Evolutionary conservation across 2,888 invertebrate species (phyloP).

Genomic region (Bugula neritina): DNA sequence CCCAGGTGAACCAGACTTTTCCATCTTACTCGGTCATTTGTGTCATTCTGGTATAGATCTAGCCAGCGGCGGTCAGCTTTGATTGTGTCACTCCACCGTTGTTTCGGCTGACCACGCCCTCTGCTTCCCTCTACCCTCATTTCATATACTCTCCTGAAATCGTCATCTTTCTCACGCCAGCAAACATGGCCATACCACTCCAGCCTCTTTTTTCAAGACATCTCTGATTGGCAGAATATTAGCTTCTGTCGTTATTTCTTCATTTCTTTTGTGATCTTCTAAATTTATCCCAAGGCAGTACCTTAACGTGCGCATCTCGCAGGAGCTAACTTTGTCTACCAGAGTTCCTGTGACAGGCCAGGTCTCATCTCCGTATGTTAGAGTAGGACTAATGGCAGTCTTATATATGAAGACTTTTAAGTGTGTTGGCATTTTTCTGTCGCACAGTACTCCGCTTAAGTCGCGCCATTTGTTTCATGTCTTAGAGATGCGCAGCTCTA

Average conservation of each 20-base stretch:
- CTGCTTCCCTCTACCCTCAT: background rate
- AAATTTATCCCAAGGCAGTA: background rate
- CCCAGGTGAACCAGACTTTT: background rate
- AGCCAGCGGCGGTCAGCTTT: background rate
- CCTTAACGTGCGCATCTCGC: background rate
- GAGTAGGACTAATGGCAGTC: background rate
- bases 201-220: background rate
- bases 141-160: background rate
- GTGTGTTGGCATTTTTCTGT: background rate
- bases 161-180: background rate
- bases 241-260: background rate
- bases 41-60: background rate
- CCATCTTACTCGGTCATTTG: background rate
- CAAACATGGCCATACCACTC: slow-evolving; percentile 9
- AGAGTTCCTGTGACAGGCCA: background rate
- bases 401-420: background rate
- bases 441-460: background rate
- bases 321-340: background rate
- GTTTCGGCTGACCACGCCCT: background rate
- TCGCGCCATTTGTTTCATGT: background rate
- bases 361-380: background rate
- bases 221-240: background rate
- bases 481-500: background rate
- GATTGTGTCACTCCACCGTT: background rate
- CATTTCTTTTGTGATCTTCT: slow-evolving; percentile 4